phyloP scores from a whole-genome alignment of 2,797 vertebrate species.

The Spinibarbus caldwelli region DNA sequence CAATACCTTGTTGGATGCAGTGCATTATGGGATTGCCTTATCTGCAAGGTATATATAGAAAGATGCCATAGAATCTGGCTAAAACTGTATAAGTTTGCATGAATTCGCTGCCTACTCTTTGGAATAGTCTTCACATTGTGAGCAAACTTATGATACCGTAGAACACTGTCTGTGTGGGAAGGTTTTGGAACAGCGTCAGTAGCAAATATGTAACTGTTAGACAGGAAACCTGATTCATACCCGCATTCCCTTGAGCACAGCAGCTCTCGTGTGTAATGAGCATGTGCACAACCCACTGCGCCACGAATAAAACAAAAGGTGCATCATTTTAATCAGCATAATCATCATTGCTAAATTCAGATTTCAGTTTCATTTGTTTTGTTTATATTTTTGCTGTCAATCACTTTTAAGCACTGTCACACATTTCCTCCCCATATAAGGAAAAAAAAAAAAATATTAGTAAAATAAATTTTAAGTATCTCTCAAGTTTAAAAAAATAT shows the following conservation, averaged over 20 bases:
- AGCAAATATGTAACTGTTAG: not conserved
- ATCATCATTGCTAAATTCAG: too few species aligned
- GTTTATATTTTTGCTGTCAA: not conserved
- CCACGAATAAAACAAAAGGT: conserved; percentile 2
- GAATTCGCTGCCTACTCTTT: not conserved
- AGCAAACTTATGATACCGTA: not conserved
- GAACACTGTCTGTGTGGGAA: not conserved
- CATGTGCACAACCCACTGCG: conserved; percentile 6
- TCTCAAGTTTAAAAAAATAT: not conserved
- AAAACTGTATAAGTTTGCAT: not conserved
- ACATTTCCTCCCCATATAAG: too few species aligned
- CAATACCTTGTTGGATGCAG: not conserved
- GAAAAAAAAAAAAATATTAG: not conserved
- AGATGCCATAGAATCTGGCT: not conserved
- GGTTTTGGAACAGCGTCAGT: not conserved
- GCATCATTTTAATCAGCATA: not conserved
- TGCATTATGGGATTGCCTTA: not conserved
- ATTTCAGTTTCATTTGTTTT: not conserved
- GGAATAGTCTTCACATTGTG: not conserved
- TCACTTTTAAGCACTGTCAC: not conserved
- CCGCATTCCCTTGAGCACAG: not conserved
- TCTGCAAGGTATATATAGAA: not conserved
- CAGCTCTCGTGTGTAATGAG: conserved; percentile 16
- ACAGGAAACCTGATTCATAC: not conserved
- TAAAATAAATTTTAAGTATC: not conserved